Evolutionary conservation across 2,113 vertebrate species (phyloP), one percentile per base, ranked within the genome.

Genomic region (Corythoichthys intestinalis): DNA sequence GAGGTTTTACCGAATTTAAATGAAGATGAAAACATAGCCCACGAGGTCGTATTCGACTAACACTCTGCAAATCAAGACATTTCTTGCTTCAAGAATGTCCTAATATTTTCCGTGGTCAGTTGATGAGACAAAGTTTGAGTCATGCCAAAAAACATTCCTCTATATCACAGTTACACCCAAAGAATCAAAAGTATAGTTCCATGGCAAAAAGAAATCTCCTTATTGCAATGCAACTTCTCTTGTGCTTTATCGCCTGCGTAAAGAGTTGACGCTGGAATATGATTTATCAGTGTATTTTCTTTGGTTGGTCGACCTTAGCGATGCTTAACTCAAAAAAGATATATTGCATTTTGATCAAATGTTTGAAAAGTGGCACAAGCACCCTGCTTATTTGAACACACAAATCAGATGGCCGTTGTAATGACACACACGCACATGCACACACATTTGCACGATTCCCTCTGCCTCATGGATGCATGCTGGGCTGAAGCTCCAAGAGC

Each of bases 281-380:
- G 35, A 78, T 72, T 75, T 82, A 65, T 82, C 75, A 49, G 82
- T 84, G 82, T 87, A 84, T 86, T 89, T 89, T 89, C 81, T 84
- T 91, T 87, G 80, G 82, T 83, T 70, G 70, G 82, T 71, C 1
- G 71, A 69, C 78, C 65, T 66, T 72, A 61, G 66, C 72, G 79
- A 78, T 67, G 74, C 72, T 73, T 61, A 78, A 78, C 72, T 79
- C 58, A 78, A 78, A 71, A 76, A 67, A 86, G 81, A 88, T 85
- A 84, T 79, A 86, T 82, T 75, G 72, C 75, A 81, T 80, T 88
- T 88, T 85, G 84, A 85, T 92, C 85, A 90, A 89, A 88, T 88
- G 65, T 72, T 77, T 59, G 69, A 81, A 79, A 87, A 77, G 81
- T 83, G 81, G 75, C 69, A 69, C 82, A 80, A 28, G 72, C 70